A percentile compares a stretch with the other conserved stretches of the same genome.
These are phyloP conservation scores for Operophtera brumata DNA, from an alignment of 2,888 invertebrate species.

Conservation along the genomic window DNA sequence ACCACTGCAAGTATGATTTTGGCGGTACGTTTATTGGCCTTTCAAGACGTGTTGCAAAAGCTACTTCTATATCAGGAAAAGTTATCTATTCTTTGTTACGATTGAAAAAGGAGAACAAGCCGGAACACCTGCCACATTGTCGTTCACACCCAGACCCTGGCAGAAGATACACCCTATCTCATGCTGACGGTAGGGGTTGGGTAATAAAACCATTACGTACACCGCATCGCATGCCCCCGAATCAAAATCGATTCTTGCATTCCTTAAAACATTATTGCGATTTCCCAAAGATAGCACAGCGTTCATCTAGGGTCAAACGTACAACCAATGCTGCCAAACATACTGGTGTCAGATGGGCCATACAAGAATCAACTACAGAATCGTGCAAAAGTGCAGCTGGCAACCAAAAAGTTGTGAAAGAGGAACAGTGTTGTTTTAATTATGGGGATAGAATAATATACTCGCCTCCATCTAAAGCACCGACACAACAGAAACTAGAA, in stretches of 20 bases:
- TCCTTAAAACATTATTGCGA: too few species aligned
- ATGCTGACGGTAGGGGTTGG: slow-evolving; percentile 45
- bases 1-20: background rate
- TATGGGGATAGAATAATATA: background rate
- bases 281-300: too few species aligned
- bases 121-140: background rate
- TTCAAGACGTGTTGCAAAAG: background rate
- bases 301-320: background rate
- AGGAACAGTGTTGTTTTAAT: background rate
- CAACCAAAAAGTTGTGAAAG: background rate
- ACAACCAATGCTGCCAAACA: background rate
- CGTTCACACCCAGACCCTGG: slow-evolving; percentile 38
- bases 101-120: background rate
- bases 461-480: background rate
- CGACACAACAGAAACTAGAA: background rate
- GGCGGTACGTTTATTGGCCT: background rate
- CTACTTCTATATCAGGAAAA: background rate
- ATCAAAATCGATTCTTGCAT: slow-evolving; percentile 13
- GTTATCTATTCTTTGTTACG: background rate
- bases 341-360: too few species aligned
- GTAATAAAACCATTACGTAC: slow-evolving; percentile 43
- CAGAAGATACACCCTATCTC: slow-evolving; percentile 43
- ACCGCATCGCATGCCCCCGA: background rate
- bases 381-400: too few species aligned
- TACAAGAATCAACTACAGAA: too few species aligned